Evolutionary conservation across 2,797 vertebrate species (phyloP).

Genomic region (Xenops minutus): DNA sequence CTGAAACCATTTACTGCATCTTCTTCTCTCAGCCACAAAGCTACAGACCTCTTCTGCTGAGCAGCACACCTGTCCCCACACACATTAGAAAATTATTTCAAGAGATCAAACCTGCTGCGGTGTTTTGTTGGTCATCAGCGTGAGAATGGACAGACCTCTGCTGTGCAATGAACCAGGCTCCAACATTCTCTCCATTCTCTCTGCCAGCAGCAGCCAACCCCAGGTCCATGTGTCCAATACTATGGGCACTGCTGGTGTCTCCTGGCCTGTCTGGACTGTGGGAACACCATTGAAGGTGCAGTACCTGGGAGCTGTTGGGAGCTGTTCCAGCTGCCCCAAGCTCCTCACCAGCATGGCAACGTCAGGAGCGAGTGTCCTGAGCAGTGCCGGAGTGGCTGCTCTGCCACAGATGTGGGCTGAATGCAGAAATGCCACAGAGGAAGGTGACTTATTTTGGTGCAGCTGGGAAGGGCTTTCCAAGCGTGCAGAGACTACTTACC

Average conservation of each 20-base stretch:
- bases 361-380: not conserved
- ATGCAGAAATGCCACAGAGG: not conserved
- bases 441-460: not conserved
- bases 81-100: not conserved
- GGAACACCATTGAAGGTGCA: not conserved
- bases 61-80: not conserved
- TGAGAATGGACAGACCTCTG: not conserved
- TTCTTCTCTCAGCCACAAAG: not conserved
- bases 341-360: not conserved
- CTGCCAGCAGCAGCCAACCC: not conserved
- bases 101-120: not conserved
- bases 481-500: not conserved
- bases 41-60: not conserved
- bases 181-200: not conserved
- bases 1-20: not conserved
- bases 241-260: rapidly evolving
- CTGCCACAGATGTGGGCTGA: rapidly evolving
- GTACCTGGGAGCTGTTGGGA: rapidly evolving
- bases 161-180: not conserved
- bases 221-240: rapidly evolving
- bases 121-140: not conserved
- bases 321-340: not conserved
- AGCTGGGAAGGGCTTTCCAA: not conserved
- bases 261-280: rapidly evolving
- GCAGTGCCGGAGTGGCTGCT: not conserved